Evolutionary conservation across 2,113 vertebrate genomes (phyloP), one percentile per base, ranked within the genome.

Genomic region (Desmodus rotundus): DNA sequence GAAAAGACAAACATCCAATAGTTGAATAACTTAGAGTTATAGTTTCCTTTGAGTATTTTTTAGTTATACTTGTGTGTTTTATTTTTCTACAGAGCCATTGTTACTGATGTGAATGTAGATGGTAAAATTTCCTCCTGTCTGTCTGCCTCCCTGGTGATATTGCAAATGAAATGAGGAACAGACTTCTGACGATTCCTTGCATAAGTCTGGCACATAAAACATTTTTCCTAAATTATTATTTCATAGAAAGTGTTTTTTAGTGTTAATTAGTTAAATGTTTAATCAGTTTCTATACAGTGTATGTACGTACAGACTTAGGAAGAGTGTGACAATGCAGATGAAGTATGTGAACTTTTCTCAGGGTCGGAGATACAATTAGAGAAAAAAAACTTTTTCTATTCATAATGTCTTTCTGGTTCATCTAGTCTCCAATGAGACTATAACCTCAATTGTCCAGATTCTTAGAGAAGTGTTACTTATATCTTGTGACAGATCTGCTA

Each of bases 11-110:
- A 87, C 0, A 9, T 67, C 52, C 89, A 76, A 67, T 47, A 61
- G 22, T 89, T 85, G 50, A 92, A 78, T 91, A 97, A 93, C 95
- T 94, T 77, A 17, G 70, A 91, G 22, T 74, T 45, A 80, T 87
- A 24, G 28, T 93, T 85, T 84, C 16, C 19, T 95, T 81, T 65
- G 47, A 36, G 43, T 58, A 52, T 36, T 87, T 50, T 93, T 83
- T 54, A 76, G 43, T 50, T 89, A 33, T 7, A 45, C 61, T 47
- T 95, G 13, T 92, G 47, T 89, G 86, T 58, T 70, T 83, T 74
- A 58, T 20, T 74, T 76, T 38, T 19, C 31, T 80, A 3, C 2
- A 67, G 9, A 80, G 9, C 9, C 31, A 22, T 58, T 47, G 33
- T 41, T 78, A 58, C 28, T 54, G 22, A 68, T 67, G 24, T 94